Base-by-base conservation (phyloP, 2,888 invertebrate genomes). In the Ptychoptera contaminata region DNA sequence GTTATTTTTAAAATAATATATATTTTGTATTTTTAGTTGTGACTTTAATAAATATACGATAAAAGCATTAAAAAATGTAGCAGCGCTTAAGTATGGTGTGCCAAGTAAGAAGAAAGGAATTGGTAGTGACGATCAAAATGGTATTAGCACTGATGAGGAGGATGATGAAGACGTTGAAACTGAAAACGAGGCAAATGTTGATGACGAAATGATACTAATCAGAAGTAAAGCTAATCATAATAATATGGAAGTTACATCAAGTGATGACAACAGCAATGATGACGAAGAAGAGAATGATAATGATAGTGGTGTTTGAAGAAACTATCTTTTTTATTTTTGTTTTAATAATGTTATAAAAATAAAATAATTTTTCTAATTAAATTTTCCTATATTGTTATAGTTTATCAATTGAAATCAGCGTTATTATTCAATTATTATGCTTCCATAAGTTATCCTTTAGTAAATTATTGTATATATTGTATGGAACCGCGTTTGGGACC, bases 31-130 rank as follows among this genome's bases (percentile, higher is more conserved):
- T 73, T 73, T 16, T 67, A 91, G 90, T 54, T 90, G 88, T 60
- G 87, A 92, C 58, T 86, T 82, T 62, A 92, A 91, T 63, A 85
- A 86, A 57, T 91, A 86, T 58, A 86, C 83, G 0, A 71, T 87
- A 50, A 72, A 73, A 38, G 84, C 81, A 51, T 68, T 90, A 11
- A 61, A 73, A 49, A 67, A 71, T 3, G 69, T 76, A 1, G 73
- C 58, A 2, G 56, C 2, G 48, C 49, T 40, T 32, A 46, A 11
- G 16, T 12, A 37, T 12, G 9, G 14, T 9, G 7, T 6, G 37
- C 7, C 23, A 48, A 34, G 11, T 16, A 40, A 14, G 40, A 44
- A 41, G 15, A 41, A 12, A 6, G n/a, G n/a, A n/a, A n/a, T n/a
- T n/a, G n/a, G n/a, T n/a, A n/a, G n/a, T n/a, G 31, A 41, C 16